These are phyloP conservation scores for Himalopsyche japonica DNA, from an alignment of 2,888 invertebrate genomes.

Conservation along the genomic window DNA sequence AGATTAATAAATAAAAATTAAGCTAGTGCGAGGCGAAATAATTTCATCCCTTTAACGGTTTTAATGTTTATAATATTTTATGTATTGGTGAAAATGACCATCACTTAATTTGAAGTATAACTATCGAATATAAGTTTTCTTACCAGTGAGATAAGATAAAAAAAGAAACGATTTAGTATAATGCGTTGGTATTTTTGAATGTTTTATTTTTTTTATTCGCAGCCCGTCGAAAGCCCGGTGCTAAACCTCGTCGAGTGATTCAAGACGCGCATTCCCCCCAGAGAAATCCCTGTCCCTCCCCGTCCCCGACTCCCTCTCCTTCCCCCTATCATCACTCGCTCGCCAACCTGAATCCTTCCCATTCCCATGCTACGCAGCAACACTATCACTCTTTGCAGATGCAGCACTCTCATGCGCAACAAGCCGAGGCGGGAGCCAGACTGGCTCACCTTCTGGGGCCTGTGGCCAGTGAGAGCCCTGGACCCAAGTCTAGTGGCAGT, in stretches of 20 bases:
- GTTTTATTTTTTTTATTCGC: constrained; percentile 36
- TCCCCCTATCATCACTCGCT: not conserved
- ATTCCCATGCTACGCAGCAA: not conserved
- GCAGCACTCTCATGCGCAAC: not conserved
- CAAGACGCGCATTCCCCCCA: constrained; percentile 56
- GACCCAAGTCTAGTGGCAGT: constrained; percentile 59
- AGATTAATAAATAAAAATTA: no score
- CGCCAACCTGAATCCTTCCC: not conserved
- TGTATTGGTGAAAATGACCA: no score
- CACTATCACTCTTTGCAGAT: not conserved
- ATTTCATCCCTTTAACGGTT: no score
- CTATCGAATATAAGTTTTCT: no score
- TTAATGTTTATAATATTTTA: no score
- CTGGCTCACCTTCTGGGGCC: constrained; percentile 21
- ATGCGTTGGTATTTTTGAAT: not conserved
- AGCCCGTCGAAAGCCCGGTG: constrained; percentile 77
- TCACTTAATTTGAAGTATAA: no score
- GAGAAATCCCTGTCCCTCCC: constrained; percentile 53
- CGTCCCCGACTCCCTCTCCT: constrained; percentile 49
- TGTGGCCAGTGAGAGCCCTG: constrained; percentile 28
- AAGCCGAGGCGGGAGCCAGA: not conserved
- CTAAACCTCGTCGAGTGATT: constrained; percentile 66
- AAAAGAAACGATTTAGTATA: no score
- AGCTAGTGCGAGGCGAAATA: no score
- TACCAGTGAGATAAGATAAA: no score